phyloP scores from a whole-genome alignment of 2,888 invertebrate species.

The Thalpophila matura region DNA sequence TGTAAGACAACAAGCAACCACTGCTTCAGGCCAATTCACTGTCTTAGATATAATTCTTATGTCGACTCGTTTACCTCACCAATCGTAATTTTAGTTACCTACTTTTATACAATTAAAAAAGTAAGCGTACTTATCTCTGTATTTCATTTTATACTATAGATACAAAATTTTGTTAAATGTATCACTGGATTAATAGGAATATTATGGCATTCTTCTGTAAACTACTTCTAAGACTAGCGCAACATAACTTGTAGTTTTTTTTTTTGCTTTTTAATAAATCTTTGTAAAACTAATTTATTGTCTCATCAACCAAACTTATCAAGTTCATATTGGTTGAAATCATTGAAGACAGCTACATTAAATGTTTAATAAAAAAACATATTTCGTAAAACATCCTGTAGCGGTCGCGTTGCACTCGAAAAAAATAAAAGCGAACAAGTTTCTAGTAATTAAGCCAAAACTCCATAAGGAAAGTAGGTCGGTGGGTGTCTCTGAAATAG shows the following conservation, averaged over 20 bases:
- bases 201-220: too few species aligned
- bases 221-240: background rate
- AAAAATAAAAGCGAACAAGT: constrained; percentile 61
- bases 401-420: constrained; percentile 40
- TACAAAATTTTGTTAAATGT: too few species aligned
- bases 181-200: too few species aligned
- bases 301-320: background rate
- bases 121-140: too few species aligned
- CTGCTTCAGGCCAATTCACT: background rate
- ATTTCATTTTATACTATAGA: background rate
- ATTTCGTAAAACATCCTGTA: constrained; percentile 55
- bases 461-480: constrained; percentile 70
- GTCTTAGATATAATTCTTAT: background rate
- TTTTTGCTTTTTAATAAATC: background rate
- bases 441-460: constrained; percentile 71
- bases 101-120: too few species aligned
- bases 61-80: background rate
- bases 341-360: constrained; percentile 7
- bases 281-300: background rate
- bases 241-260: background rate
- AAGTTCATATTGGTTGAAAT: background rate
- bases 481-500: constrained; percentile 67
- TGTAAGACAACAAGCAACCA: background rate
- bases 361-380: constrained; percentile 13
- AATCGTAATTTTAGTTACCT: background rate